These are phyloP conservation scores for Arion vulgaris DNA, from an alignment of 1,140 invertebrate species.

Conservation along the genomic window DNA sequence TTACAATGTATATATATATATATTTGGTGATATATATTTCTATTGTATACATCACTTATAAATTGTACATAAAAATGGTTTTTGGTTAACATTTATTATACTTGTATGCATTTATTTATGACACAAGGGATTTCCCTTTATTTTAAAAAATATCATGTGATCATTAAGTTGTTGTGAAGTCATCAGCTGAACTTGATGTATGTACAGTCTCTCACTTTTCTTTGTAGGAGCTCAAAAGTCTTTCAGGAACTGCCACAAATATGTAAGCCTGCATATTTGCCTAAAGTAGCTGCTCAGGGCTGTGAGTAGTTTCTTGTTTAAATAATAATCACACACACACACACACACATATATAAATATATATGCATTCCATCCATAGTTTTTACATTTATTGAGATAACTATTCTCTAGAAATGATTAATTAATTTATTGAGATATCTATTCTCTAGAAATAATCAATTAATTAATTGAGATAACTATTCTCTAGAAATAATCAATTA, in stretches of 20 bases:
- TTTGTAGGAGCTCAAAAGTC: conserved; percentile 93
- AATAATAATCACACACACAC: too few relatives aligned
- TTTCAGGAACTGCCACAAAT: conserved; percentile 98
- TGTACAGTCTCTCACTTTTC: background rate
- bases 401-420: background rate
- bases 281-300: conserved; percentile 96
- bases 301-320: conserved; percentile 77
- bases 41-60: too few relatives aligned
- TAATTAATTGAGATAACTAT: background rate
- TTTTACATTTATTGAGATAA: background rate
- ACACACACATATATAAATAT: too few relatives aligned
- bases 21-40: too few relatives aligned
- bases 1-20: too few relatives aligned
- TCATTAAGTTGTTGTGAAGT: too few relatives aligned
- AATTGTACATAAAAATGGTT: too few relatives aligned
- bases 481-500: background rate
- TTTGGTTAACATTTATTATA: too few relatives aligned
- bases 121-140: too few relatives aligned
- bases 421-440: background rate
- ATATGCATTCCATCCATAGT: background rate
- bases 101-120: too few relatives aligned
- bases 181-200: too few relatives aligned
- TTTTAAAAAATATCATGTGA: too few relatives aligned
- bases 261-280: conserved; percentile 93
- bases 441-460: background rate